Percentiles rank a stretch among this genome's conserved stretches.
These are phyloP conservation scores for Cydia strobilella DNA, from an alignment of 1,140 invertebrate species.

Conservation along the genomic window DNA sequence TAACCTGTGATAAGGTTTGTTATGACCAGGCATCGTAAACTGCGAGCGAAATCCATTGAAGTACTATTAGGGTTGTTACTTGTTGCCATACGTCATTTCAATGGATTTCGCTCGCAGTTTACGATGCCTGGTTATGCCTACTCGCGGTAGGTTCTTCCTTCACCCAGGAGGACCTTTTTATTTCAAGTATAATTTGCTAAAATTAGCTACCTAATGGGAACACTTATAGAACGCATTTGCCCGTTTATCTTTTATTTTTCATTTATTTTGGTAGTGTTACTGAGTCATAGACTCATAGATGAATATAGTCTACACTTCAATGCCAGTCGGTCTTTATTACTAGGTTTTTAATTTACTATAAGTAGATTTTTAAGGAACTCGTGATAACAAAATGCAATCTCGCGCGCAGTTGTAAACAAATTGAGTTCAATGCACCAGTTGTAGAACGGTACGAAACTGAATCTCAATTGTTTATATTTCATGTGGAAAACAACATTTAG, in stretches of 20 bases:
- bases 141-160: background rate
- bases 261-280: background rate
- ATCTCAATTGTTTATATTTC: constrained; percentile 19
- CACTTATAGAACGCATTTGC: too few species aligned
- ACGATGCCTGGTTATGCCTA: background rate
- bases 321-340: background rate
- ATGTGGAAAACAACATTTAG: background rate
- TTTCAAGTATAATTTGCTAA: background rate
- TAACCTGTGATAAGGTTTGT: background rate
- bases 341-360: constrained; percentile 5
- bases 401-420: constrained; percentile 7
- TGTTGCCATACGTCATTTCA: too few species aligned
- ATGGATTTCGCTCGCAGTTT: too few species aligned
- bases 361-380: constrained; percentile 12
- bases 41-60: too few species aligned
- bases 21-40: too few species aligned
- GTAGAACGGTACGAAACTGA: constrained; percentile 8
- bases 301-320: background rate
- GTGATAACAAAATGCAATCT: constrained; percentile 16
- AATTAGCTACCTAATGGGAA: background rate
- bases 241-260: too few species aligned
- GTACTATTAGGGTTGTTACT: too few species aligned
- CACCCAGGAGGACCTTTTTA: background rate
- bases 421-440: constrained; percentile 26
- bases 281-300: background rate